Evolutionary conservation across 2,113 vertebrate genomes (phyloP), one percentile per base, ranked within the genome.

Genomic region (Amia ocellicauda): DNA sequence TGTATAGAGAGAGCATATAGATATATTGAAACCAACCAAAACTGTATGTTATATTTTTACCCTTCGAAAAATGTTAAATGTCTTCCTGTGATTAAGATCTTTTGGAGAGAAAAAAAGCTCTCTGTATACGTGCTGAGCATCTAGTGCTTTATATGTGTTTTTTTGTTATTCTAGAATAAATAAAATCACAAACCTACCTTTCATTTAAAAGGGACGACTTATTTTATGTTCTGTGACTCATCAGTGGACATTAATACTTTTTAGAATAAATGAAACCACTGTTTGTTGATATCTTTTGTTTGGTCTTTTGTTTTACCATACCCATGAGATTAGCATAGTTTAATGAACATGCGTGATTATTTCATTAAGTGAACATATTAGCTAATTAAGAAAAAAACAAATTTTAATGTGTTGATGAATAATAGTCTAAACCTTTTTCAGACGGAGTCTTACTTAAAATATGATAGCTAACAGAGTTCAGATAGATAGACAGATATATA

Each of bases 191-290:
- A 36, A 36, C 5, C 11, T 36, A 36, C 43, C n/a, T 16, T 47
- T 3, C n/a, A 1, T 47, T 47, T 4, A 47, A 16, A n/a, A 16
- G 14, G 43, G 4, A 47, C 10, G n/a, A 47, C n/a, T 14, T 4
- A 4, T 47, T 16, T 47, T 14, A 47, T 47, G 43, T 47, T 8
- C 43, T 47, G 43, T 47, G 13, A 47, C 43, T n/a, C 13, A 13
- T 47, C 43, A 47, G 14, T 47, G 8, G 43, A 47, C 43, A 14
- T 47, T 13, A 8, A 47, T 69, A 76, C 76, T 81, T 79, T 79
- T 76, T 61, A 75, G 71, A 85, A 88, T 86, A 87, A 88, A 86
- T 78, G 14, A 47, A 60, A 60, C 40, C 11, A n/a, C 17, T 40
- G 69, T 14, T 71, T 83, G 85, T 82, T 71, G 70, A 71, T 81